phyloP scores from a whole-genome alignment of 2,888 invertebrate genomes.

The Nomada hirtipes region DNA sequence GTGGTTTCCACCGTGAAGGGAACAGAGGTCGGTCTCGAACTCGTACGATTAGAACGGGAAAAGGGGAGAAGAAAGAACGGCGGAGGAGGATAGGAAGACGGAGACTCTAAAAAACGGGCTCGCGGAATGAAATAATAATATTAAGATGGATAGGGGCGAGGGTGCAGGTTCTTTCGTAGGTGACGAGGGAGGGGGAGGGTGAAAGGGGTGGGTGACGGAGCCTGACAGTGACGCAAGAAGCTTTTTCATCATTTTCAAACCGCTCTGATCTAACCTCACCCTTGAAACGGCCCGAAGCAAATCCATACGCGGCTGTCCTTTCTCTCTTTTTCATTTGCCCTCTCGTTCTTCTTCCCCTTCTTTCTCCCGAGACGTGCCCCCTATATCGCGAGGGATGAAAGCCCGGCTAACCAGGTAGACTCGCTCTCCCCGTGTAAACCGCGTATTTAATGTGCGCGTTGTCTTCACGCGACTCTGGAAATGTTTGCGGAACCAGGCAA shows the following conservation, averaged over 20 bases:
- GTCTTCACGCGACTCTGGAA: slow-evolving; percentile 25
- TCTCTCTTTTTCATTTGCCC: slow-evolving; percentile 35
- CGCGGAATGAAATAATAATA: slow-evolving; percentile 84
- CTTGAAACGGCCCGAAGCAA: slow-evolving; percentile 68
- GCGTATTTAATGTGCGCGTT: slow-evolving; percentile 52
- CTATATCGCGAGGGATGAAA: slow-evolving; percentile 55
- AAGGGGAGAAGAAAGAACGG: slow-evolving; percentile 30
- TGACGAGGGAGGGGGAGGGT: slow-evolving; percentile 50
- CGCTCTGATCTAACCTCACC: slow-evolving; percentile 71
- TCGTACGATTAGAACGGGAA: slow-evolving; percentile 74
- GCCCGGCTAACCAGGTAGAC: slow-evolving; percentile 59
- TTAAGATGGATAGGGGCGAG: slow-evolving; percentile 81
- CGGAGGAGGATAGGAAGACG: slow-evolving; percentile 24
- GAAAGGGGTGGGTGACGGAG: slow-evolving; percentile 66
- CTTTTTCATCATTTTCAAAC: slow-evolving; percentile 78
- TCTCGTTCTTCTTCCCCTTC: slow-evolving; percentile 1
- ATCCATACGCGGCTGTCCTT: slow-evolving; percentile 70
- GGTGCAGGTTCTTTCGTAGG: slow-evolving; percentile 70
- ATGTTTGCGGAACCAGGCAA: neutral
- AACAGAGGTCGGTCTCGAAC: slow-evolving; percentile 64
- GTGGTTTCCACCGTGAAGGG: slow-evolving; percentile 66
- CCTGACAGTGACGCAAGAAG: slow-evolving; percentile 78
- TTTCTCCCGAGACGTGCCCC: slow-evolving; percentile 43
- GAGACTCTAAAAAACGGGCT: slow-evolving; percentile 75
- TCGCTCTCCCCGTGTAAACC: slow-evolving; percentile 35